Evolutionary conservation across 2,888 invertebrate species (phyloP), one percentile per base, ranked within the genome.

Genomic region (Diadegma fenestrale): DNA sequence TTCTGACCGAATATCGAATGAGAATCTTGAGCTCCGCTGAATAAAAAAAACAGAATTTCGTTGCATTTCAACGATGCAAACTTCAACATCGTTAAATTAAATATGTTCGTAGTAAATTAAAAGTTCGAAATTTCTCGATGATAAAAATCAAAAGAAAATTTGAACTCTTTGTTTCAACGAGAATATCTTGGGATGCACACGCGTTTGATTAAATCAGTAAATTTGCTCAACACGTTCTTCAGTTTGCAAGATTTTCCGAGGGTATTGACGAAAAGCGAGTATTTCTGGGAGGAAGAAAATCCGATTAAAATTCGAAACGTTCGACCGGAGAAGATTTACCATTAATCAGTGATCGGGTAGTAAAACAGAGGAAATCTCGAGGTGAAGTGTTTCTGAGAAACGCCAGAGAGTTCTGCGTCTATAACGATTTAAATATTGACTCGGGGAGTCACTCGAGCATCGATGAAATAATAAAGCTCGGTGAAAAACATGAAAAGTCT

Each of bases 291-390:
- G 12, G 22, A 22, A 73, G 78, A 71, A 73, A 71, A 78, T 66
- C 37, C 68, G 72, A 72, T 82, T 66, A 73, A 78, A 66, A 72
- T 77, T 51, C 17, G 51, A 61, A 37, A 61, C 41, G 41, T 37
- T 66, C 64, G 51, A 48, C n/a, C 64, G 30, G 54, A 48, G 43
- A 63, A 71, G 75, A 75, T 43, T 71, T 64, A 64, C 33, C 61
- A 45, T 45, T n/a, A 71, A 51, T 63, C 73, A 45, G n/a, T 30
- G 73, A 61, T 75, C n/a, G 61, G 45, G 43, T 43, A 58, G 54
- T 37, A 22, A 73, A 58, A 73, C 73, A 58, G 41, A 22, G 54
- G 7, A 10, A 7, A 58, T 14, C n/a, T 54, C 37, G 71, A 54
- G 54, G 14, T 14, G 10, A 19, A 37, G 54, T 26, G 33, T 48